phyloP scores from a whole-genome alignment of 2,797 vertebrate genomes.

The Dallia pectoralis region DNA sequence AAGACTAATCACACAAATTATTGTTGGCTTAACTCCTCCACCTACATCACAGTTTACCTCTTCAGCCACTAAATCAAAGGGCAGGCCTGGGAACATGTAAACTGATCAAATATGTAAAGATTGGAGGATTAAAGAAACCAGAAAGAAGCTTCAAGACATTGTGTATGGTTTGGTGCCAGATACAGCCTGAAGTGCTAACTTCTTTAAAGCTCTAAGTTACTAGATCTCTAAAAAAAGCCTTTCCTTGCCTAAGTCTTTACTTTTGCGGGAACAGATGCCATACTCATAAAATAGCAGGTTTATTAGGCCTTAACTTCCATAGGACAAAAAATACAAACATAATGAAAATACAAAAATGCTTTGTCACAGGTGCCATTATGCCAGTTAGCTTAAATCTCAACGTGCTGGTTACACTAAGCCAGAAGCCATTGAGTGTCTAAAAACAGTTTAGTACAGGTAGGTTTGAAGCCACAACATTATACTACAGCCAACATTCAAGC shows the following conservation, averaged over 20 bases:
- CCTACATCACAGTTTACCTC: not conserved
- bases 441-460: not conserved
- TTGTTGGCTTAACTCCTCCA: not conserved
- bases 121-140: not conserved
- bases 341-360: not conserved
- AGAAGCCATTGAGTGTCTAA: not conserved
- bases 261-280: not conserved
- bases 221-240: not conserved
- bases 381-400: not conserved
- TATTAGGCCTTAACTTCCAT: not conserved
- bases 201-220: not conserved
- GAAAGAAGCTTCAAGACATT: not conserved
- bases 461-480: not conserved
- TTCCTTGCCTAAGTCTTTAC: not conserved
- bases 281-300: not conserved
- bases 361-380: not conserved
- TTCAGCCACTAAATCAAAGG: slow-evolving; percentile 1
- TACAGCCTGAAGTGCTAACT: not conserved
- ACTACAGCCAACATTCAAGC: not conserved
- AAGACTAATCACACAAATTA: not conserved
- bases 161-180: not conserved
- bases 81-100: not conserved
- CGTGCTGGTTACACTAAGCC: not conserved
- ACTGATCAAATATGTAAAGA: slow-evolving; percentile 2
- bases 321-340: not conserved